Conservation (phyloP, 2,888 invertebrate species). For the Pterostichus madidus region DNA sequence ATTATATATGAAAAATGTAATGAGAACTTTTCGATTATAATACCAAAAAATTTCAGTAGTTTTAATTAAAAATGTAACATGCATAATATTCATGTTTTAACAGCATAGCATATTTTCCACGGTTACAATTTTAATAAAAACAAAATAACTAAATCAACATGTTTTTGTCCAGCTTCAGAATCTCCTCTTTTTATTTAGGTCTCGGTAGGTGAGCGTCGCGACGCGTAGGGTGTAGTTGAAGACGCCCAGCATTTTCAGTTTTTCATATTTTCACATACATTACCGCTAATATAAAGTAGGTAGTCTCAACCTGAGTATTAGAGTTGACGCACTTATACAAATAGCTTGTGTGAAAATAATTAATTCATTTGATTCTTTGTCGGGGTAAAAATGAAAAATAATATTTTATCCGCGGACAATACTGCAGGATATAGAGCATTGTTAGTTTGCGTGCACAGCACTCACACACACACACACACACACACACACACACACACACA, state of each 20-base stretch:
- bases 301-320: too few relatives aligned
- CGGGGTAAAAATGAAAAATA: slow-evolving; percentile 29
- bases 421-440: slow-evolving; percentile 41
- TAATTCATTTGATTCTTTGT: slow-evolving; percentile 46
- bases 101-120: not conserved
- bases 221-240: too few relatives aligned
- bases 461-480: too few relatives aligned
- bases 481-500: slow-evolving; percentile 5
- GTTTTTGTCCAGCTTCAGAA: not conserved
- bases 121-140: slow-evolving; percentile 11
- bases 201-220: too few relatives aligned
- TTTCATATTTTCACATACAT: too few relatives aligned
- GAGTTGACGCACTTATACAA: not conserved
- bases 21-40: slow-evolving; percentile 9
- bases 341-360: slow-evolving; percentile 37
- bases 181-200: not conserved
- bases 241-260: too few relatives aligned
- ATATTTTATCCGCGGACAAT: not conserved
- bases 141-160: slow-evolving; percentile 26
- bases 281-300: too few relatives aligned
- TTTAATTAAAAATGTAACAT: slow-evolving; percentile 39
- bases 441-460: slow-evolving; percentile 1
- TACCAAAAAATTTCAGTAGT: slow-evolving; percentile 22
- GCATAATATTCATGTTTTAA: not conserved
- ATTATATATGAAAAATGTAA: not conserved